Evolutionary conservation across 1,140 invertebrate genomes (phyloP).

Genomic region (Pseudomyrmex pallidus): DNA sequence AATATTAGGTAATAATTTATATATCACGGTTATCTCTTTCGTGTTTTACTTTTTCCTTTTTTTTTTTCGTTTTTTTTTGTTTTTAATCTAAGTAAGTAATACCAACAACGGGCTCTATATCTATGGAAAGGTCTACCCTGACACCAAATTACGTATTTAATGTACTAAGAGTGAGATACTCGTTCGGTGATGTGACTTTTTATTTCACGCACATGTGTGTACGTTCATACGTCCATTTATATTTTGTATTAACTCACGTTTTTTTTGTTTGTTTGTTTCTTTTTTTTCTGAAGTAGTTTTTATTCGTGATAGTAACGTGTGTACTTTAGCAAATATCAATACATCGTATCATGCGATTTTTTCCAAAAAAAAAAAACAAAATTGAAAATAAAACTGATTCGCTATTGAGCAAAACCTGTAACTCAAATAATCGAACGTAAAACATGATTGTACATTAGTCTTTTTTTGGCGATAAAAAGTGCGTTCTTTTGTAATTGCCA

Average conservation of each 20-base stretch:
- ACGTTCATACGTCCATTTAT: constrained; percentile 30
- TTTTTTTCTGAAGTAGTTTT: background rate
- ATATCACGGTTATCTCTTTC: constrained; percentile 63
- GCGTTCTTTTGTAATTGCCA: background rate
- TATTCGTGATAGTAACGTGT: background rate
- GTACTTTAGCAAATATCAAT: constrained; percentile 15
- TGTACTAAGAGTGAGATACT: constrained; percentile 86
- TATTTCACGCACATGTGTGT: constrained; percentile 52
- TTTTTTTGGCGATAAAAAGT: too few species aligned
- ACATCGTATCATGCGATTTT: background rate
- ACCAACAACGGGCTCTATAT: constrained; percentile 81
- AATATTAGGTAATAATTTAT: constrained; percentile 70
- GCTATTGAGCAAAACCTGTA: background rate
- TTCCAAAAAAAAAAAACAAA: too few species aligned
- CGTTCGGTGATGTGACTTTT: constrained; percentile 79
- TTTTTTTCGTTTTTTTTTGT: constrained; percentile 52
- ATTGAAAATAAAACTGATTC: background rate
- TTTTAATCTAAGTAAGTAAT: constrained; percentile 71
- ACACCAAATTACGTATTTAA: constrained; percentile 87
- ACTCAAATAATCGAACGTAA: background rate
- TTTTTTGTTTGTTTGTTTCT: background rate
- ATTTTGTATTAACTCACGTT: background rate
- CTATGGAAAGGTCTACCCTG: constrained; percentile 86
- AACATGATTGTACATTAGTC: too few species aligned
- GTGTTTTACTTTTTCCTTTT: constrained; percentile 48